Evolutionary conservation across 2,888 invertebrate genomes (phyloP).

Genomic region (Hirtodrosophila trivittata): DNA sequence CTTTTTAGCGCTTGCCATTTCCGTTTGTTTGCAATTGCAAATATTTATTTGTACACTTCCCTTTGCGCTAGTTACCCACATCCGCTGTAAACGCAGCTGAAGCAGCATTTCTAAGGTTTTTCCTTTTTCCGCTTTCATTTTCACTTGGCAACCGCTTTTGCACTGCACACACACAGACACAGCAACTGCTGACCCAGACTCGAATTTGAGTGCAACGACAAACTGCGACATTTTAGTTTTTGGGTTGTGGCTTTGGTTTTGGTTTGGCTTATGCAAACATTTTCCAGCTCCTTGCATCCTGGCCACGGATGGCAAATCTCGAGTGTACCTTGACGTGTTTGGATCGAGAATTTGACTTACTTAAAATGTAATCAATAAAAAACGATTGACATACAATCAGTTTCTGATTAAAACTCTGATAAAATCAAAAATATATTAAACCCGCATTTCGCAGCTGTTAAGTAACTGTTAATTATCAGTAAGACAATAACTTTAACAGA

Average conservation of each 20-base stretch:
- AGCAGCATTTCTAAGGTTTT: conserved; percentile 43
- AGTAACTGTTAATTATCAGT: too few relatives aligned
- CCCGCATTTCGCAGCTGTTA: too few relatives aligned
- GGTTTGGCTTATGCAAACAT: conserved; percentile 44
- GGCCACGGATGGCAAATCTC: conserved; percentile 14
- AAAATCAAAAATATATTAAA: too few relatives aligned
- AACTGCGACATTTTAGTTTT: conserved; percentile 60
- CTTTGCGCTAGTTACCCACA: conserved; percentile 68
- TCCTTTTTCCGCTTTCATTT: conserved; percentile 60
- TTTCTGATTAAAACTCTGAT: too few relatives aligned
- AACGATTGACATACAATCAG: neutral
- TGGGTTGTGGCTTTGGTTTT: conserved; percentile 31
- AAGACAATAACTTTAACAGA: too few relatives aligned
- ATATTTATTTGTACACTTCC: conserved; percentile 75
- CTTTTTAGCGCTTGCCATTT: conserved; percentile 64
- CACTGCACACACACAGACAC: conserved; percentile 17
- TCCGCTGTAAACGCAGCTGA: conserved; percentile 46
- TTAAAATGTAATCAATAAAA: conserved; percentile 32
- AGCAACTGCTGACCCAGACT: conserved; percentile 62
- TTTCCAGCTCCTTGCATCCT: conserved; percentile 47
- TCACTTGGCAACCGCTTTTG: conserved; percentile 61
- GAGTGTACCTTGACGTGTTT: conserved; percentile 24
- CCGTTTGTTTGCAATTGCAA: conserved; percentile 74
- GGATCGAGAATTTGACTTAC: conserved; percentile 14
- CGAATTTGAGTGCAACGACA: conserved; percentile 51